A percentile compares a stretch with the other conserved stretches of the same genome.
Conservation (phyloP, 2,797 vertebrate species). For the Paedocypris micromegethes region DNA sequence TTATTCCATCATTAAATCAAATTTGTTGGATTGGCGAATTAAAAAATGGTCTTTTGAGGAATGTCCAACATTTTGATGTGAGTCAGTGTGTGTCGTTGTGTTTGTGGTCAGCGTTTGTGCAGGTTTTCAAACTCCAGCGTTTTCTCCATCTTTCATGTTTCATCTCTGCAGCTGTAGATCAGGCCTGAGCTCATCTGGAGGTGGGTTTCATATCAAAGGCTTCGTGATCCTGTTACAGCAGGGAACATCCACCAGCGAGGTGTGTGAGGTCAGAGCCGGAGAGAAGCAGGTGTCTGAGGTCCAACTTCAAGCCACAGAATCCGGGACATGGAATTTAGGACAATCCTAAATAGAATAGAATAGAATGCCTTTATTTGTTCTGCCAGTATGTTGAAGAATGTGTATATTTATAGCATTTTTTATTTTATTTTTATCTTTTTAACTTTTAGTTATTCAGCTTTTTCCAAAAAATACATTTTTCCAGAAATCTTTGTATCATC, state of each 20-base stretch:
- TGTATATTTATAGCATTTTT: too few species aligned
- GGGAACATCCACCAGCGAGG: conserved; percentile 26
- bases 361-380: too few species aligned
- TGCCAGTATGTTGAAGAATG: too few species aligned
- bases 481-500: too few species aligned
- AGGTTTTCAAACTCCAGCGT: conserved; percentile 1
- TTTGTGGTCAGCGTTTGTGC: conserved; percentile 6
- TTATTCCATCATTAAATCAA: too few species aligned
- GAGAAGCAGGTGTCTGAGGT: conserved; percentile 42
- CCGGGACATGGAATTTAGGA: neutral
- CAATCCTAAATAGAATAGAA: neutral
- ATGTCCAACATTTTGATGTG: neutral
- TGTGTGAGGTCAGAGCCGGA: conserved; percentile 24
- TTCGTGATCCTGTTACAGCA: conserved; percentile 42
- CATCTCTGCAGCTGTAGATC: conserved; percentile 44
- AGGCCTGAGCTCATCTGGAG: conserved; percentile 42
- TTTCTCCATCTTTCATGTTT: conserved; percentile 44
- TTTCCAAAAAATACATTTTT: too few species aligned
- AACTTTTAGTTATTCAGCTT: too few species aligned
- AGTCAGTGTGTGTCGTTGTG: neutral
- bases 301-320: conserved; percentile 4
- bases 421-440: too few species aligned
- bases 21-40: too few species aligned
- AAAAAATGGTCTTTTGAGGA: too few species aligned
- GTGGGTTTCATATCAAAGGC: conserved; percentile 48